Evolutionary conservation across 1,140 invertebrate species (phyloP).

Genomic region (Brachionus calyciflorus): DNA sequence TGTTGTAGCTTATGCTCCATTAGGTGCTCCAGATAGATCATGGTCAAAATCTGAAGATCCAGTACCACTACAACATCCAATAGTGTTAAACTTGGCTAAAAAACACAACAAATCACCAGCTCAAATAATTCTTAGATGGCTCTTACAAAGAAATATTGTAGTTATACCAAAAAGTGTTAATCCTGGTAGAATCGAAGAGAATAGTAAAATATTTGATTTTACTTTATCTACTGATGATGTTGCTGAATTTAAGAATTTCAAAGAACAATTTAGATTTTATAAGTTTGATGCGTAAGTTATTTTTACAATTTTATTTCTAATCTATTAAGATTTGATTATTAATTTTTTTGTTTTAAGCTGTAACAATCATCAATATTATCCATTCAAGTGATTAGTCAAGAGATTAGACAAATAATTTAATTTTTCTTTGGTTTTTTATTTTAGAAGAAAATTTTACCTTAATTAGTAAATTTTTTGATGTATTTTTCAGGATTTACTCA

Average conservation of each 20-base stretch:
- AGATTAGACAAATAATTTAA: too few species aligned
- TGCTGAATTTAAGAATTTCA: constrained; percentile 28
- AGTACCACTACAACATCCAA: constrained; percentile 19
- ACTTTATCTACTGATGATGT: constrained; percentile 15
- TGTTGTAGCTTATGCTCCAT: constrained; percentile 41
- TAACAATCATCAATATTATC: constrained; percentile 41
- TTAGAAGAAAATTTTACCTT: too few species aligned
- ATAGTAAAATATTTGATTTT: constrained; percentile 44
- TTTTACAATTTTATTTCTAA: background rate
- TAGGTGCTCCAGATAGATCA: constrained; percentile 33
- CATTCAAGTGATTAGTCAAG: too few species aligned
- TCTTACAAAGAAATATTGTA: constrained; percentile 20
- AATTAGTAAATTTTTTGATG: too few species aligned
- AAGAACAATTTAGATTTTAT: constrained; percentile 43
- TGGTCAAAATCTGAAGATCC: constrained; percentile 30
- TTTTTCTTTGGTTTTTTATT: too few species aligned
- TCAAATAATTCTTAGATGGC: constrained; percentile 31
- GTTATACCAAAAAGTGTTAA: constrained; percentile 44
- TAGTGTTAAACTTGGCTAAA: constrained; percentile 6
- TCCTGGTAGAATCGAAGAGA: constrained; percentile 4
- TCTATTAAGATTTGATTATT: background rate
- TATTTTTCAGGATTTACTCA: too few species aligned
- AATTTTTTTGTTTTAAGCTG: background rate
- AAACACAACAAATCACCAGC: constrained; percentile 35
- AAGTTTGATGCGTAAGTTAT: constrained; percentile 41